Base-by-base conservation (phyloP, 1,140 invertebrate genomes). In the Drosophila lini region DNA sequence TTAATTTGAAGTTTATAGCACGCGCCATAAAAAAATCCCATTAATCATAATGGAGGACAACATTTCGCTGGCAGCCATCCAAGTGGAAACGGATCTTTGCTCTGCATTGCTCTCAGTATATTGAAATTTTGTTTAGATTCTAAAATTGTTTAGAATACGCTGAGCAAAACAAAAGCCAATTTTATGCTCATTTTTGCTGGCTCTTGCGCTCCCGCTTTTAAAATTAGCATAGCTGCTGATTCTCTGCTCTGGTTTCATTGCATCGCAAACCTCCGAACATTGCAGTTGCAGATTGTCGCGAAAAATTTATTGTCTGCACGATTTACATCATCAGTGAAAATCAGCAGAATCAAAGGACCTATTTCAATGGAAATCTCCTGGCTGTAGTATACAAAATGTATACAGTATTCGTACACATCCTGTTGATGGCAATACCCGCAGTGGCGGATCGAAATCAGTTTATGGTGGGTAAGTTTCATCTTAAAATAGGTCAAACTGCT, bases 91-190 rank as follows among this genome's bases (percentile, higher is more conserved):
- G 45, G 25, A 64, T 53, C 25, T 38, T 16, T 19, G 34, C 28
- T 19, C 13, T 7, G 19, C 13, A 32, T 4, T 13, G 38, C 53
- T 65, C 53, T 57, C 47, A 9, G 15, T 41, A 38, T 22, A 9
- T 42, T 36, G 28, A 10, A 36, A n/a, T 31, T 31, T 40, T 90
- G 88, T 90, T 82, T 90, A 91, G 88, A 55, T 38, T 55, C 52
- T 41, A 9, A 31, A 15, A 47, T 40, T 90, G 88, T 90, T 83
- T 90, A 90, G 88, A 90, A 90, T 79, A 71, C 44, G 65, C 68
- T 63, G 53, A 90, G 82, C 88, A 91, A 80, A 90, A 91, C 88
- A 90, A 91, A 83, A 41, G 48, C 59, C 80, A 70, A 60, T 50
- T 45, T 45, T 50, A 28, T 42, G 36, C 68, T 75, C 84, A 47